Evolutionary conservation across 2,797 vertebrate species (phyloP).

Genomic region (Cossypha polioptera): DNA sequence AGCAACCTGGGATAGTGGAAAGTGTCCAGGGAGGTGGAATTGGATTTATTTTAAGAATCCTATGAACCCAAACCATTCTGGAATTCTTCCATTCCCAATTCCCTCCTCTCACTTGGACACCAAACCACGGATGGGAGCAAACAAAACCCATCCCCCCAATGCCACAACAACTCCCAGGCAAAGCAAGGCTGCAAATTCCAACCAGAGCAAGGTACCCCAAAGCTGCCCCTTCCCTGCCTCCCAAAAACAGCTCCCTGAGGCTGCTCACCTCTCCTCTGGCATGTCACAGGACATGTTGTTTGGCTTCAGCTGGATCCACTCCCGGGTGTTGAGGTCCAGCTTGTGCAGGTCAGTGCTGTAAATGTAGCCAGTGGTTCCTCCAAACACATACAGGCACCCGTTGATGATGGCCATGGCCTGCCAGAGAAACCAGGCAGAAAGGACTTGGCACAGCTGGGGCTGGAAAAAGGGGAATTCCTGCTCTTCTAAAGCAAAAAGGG

Average conservation of each 20-base stretch:
- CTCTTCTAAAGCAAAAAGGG: neutral
- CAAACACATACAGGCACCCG: constrained; percentile 94
- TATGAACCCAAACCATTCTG: neutral
- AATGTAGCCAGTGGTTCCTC: constrained; percentile 96
- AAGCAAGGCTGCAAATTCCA: neutral
- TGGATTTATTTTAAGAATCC: neutral
- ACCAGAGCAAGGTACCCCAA: neutral
- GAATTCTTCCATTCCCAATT: neutral
- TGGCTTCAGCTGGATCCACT: constrained; percentile 96
- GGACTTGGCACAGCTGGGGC: rapidly evolving
- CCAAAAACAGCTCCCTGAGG: neutral
- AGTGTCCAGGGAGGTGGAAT: neutral
- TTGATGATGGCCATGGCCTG: constrained; percentile 92
- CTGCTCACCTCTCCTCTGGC: constrained; percentile 89
- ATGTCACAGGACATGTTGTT: constrained; percentile 94
- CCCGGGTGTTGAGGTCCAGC: constrained; percentile 92
- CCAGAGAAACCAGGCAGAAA: neutral
- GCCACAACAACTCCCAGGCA: neutral
- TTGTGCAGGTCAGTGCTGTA: constrained; percentile 98
- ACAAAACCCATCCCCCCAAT: neutral
- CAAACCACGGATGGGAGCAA: rapidly evolving
- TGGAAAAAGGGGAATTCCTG: neutral
- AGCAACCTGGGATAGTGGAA: neutral
- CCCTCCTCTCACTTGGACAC: neutral
- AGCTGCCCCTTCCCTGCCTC: neutral